These are phyloP conservation scores for Rhabdornis inornatus DNA, from an alignment of 2,113 vertebrate species.

Conservation along the genomic window DNA sequence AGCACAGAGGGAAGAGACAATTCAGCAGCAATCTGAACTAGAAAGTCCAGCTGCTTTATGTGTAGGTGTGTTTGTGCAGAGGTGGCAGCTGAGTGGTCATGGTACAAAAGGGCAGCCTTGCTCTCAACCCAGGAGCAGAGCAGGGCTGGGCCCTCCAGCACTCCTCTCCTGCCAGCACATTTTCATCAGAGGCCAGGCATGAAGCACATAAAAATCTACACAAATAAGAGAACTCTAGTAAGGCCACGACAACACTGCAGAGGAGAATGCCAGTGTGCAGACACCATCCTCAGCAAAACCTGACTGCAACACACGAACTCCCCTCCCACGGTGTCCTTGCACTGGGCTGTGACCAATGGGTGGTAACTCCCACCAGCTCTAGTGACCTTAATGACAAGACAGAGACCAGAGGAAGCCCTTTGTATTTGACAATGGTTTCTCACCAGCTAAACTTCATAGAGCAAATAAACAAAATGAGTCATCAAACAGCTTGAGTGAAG, in stretches of 20 bases:
- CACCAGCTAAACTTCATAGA: not conserved
- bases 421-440: not conserved
- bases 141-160: fast-evolving
- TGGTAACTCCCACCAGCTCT: not conserved
- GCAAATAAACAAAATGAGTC: not conserved
- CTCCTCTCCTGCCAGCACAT: not conserved
- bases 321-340: not conserved
- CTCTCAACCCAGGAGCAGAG: not conserved
- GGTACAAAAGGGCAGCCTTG: not conserved
- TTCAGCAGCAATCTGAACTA: not conserved
- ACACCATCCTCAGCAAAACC: not conserved
- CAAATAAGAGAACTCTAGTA: not conserved
- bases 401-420: not conserved
- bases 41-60: not conserved
- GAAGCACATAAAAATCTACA: not conserved
- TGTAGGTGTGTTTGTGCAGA: not conserved
- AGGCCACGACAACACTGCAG: fast-evolving
- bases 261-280: not conserved
- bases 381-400: not conserved
- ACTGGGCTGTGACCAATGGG: not conserved
- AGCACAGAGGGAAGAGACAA: not conserved
- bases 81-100: fast-evolving
- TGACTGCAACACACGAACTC: not conserved
- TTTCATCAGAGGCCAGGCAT: not conserved
- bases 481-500: not conserved